Conservation (phyloP, 2,888 invertebrate species). For the Piscicola geometra region DNA sequence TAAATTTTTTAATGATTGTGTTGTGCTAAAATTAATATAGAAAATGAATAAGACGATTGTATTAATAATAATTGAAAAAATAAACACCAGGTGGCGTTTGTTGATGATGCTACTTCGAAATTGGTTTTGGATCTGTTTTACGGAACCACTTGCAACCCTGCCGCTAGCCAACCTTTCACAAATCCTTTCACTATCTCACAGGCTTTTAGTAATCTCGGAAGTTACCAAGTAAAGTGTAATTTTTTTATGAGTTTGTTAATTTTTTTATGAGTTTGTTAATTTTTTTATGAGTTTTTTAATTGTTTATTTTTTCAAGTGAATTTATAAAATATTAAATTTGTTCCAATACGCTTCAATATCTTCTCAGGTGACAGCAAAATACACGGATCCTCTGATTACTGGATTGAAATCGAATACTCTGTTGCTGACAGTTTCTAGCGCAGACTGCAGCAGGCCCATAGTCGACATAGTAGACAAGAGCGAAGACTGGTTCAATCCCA, state of each 20-base stretch:
- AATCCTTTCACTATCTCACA: background rate
- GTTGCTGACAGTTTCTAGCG: background rate
- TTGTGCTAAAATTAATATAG: no score
- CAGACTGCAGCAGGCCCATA: background rate
- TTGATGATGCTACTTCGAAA: background rate
- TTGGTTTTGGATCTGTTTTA: background rate
- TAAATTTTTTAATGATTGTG: no score
- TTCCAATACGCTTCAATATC: background rate
- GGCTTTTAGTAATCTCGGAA: no score
- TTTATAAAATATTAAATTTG: no score
- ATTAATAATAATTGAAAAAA: no score
- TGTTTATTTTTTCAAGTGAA: no score
- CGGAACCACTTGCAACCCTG: background rate
- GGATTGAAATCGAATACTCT: background rate
- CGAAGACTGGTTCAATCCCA: conserved; percentile 6
- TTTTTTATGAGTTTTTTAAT: no score
- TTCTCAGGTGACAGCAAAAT: background rate
- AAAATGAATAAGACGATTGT: no score
- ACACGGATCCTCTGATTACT: background rate
- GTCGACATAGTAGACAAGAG: background rate
- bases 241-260: no score
- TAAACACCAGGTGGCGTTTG: background rate
- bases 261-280: no score
- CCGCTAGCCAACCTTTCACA: background rate
- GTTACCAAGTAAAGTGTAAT: no score